phyloP scores from a whole-genome alignment of 2,888 invertebrate genomes.

The Lithophane leautieri region DNA sequence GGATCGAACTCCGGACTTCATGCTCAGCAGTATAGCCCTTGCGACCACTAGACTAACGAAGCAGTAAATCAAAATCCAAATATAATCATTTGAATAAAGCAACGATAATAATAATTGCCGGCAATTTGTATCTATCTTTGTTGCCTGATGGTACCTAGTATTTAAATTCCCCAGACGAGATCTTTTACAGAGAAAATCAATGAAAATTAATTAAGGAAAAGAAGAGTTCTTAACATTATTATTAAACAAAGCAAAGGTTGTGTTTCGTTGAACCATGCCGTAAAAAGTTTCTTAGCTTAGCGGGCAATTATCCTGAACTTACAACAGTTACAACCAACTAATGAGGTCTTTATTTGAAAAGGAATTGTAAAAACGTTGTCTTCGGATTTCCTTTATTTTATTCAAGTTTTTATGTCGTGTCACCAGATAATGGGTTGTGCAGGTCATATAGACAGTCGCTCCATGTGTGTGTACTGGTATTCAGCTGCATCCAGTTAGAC shows the following conservation, averaged over 20 bases:
- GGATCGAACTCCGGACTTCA: not conserved
- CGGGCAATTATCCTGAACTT: slow-evolving; percentile 61
- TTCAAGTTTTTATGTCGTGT: too few relatives aligned
- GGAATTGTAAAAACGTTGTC: slow-evolving; percentile 47
- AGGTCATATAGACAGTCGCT: too few relatives aligned
- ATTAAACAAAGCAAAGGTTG: slow-evolving; percentile 13
- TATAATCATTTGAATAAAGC: not conserved
- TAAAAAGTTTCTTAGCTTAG: slow-evolving; percentile 50
- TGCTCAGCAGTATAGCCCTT: not conserved
- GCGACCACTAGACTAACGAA: not conserved
- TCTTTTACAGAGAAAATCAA: not conserved
- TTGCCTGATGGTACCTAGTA: not conserved
- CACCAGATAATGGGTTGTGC: too few relatives aligned
- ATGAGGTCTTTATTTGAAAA: slow-evolving; percentile 60
- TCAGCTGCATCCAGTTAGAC: too few relatives aligned
- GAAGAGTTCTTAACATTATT: not conserved
- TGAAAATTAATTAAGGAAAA: not conserved
- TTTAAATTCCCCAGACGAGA: not conserved
- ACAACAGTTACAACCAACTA: slow-evolving; percentile 44
- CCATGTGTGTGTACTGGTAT: too few relatives aligned
- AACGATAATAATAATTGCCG: not conserved
- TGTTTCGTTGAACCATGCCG: slow-evolving; percentile 30
- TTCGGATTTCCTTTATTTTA: slow-evolving; percentile 38
- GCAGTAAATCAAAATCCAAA: too few relatives aligned
- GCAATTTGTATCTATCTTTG: not conserved